Base-by-base conservation (phyloP, 2,797 vertebrate species). In the Labroides dimidiatus region DNA sequence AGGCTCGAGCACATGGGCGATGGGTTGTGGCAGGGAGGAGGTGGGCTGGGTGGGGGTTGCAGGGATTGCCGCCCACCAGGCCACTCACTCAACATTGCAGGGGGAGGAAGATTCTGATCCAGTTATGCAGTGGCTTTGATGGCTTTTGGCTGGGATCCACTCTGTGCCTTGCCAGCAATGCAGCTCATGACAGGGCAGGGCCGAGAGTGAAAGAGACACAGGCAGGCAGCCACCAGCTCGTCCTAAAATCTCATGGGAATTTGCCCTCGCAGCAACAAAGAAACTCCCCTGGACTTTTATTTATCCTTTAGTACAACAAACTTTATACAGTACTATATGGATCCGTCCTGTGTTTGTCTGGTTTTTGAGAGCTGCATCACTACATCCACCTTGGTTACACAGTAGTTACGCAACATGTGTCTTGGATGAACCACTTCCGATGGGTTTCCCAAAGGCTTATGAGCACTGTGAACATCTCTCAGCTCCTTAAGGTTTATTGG, bases 361-460 rank as follows among this genome's bases (percentile, higher is more conserved):
- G 68, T 65, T 53, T 72, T 19, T 23, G 50, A 4, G 9, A 14
- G 74, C 77, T 16, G 13, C 56, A 39, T 64, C 1, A 17, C 44
- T 42, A 50, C 14, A 10, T 68, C 55, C 45, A 16, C 57, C 54
- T 76, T 64, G 75, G 71, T 77, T 72, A 66, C 69, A 64, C 17
- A 77, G 62, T 78, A 77, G 57, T 79, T 78, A 80, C 69, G 76
- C 66, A 78, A 81, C 37, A 59, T 71, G 62, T 43, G 69, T 85
- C 78, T 86, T 82, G 78, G 81, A 84, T 83, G 78, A 74, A 75
- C 36, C 36, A 48, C 68, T 83, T 76, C 67, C 64, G 65, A 75
- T 69, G 74, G 79, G 76, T 64, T 78, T 85, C 44, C 60, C 67
- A 76, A 67, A 70, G 43, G 55, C 48, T 80, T 63, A 58, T 3